Conservation (phyloP, 1,140 invertebrate genomes). For the Kradibia gibbosae region DNA sequence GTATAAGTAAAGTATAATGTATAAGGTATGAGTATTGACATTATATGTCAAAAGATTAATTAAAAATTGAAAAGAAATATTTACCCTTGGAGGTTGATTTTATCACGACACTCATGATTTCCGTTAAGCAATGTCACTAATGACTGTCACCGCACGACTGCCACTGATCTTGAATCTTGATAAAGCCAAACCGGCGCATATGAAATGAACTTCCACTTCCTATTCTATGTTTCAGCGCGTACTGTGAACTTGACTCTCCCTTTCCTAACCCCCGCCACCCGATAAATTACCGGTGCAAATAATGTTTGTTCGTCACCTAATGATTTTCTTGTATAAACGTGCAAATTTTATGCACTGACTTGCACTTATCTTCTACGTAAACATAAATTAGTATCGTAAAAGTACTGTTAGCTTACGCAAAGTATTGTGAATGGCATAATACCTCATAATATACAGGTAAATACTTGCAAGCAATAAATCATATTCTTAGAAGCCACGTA, state of each 20-base stretch:
- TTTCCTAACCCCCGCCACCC: too few relatives aligned
- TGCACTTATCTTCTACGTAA: not conserved
- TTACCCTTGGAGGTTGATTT: conserved; percentile 26
- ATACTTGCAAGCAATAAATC: not conserved
- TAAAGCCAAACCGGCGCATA: not conserved
- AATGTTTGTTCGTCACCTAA: too few relatives aligned
- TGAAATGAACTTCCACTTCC: not conserved
- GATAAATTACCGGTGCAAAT: too few relatives aligned
- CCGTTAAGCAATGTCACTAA: not conserved
- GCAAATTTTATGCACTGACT: not conserved
- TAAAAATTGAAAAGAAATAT: conserved; percentile 2
- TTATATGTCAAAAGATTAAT: not conserved
- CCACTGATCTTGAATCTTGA: not conserved
- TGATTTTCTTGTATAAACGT: not conserved
- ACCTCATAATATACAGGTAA: not conserved
- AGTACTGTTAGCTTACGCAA: not conserved
- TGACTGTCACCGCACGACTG: not conserved
- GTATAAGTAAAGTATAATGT: too few relatives aligned
- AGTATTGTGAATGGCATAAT: not conserved
- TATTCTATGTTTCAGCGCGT: not conserved
- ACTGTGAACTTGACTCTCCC: not conserved
- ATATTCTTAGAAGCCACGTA: not conserved
- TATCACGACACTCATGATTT: conserved; percentile 14
- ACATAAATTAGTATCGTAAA: not conserved
- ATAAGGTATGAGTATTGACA: too few relatives aligned